Base-by-base conservation (phyloP, 2,113 vertebrate genomes). In the Nycticebus coucang region DNA sequence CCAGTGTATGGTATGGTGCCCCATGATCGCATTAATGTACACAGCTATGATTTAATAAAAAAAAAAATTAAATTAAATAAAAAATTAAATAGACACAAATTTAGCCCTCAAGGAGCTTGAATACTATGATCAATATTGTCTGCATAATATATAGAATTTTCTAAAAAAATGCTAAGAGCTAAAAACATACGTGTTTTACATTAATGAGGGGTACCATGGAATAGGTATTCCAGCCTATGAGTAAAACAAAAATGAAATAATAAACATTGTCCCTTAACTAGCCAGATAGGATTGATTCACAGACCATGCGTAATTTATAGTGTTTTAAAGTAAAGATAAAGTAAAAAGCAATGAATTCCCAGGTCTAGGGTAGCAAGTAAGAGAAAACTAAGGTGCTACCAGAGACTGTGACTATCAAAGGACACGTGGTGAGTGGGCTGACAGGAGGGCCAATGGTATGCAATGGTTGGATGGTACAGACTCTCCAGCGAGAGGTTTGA, bases 201-300 rank as follows among this genome's bases (percentile, higher is more conserved):
- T 83, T 37, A 80, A 82, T 71, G 18, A 84, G 28, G 4, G 91
- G 21, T 83, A 66, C 21, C 19, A 28, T 83, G 2, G 75, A 13
- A 55, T n/a, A n/a, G 50, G 21, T 57, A 12, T 68, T 96, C 92
- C 90, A 30, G n/a, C 12, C 60, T 72, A 78, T 21, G 1, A 41
- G 21, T 53, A 71, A 91, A 68, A 84, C 6, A 75, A 93, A 95
- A 80, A 57, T 91, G 4, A 93, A 89, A 10, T 57, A 35, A 79
- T 93, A 83, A 68, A 50, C 26, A 74, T 24, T 72, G 12, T 41
- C 7, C 45, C 7, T 91, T 95, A 86, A 53, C 9, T 55, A 89
- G 45, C 71, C 30, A 86, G 33, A 57, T 37, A 26, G 30, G 93
- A 12, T 64, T 93, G 24, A 74, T 87, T 91, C 24, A 83, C 64